Conservation (phyloP, 2,113 vertebrate genomes). For the Grallaria varia region DNA sequence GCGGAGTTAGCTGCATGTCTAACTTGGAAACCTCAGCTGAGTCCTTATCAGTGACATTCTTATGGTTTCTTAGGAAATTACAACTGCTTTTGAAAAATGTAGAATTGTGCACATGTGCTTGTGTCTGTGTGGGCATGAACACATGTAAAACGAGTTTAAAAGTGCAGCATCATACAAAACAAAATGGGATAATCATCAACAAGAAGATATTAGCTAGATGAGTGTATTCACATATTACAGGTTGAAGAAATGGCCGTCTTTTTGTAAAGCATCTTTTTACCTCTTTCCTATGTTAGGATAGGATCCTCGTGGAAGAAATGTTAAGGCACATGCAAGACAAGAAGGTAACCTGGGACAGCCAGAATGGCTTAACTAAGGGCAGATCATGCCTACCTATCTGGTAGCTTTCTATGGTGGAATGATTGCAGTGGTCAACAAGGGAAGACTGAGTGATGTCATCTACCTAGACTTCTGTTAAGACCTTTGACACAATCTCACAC, state of each 20-base stretch:
- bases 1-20: neutral
- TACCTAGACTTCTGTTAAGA: neutral
- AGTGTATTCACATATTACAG: neutral
- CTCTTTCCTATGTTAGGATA: neutral
- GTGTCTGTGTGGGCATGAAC: neutral
- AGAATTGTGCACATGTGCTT: neutral
- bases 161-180: neutral
- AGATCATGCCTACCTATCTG: neutral
- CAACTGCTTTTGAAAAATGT: neutral
- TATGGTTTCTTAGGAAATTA: neutral
- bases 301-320: neutral
- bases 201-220: neutral
- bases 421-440: fast-evolving
- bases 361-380: neutral
- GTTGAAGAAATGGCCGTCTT: neutral
- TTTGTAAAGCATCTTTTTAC: neutral
- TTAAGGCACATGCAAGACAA: neutral
- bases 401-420: neutral
- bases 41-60: neutral
- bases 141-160: neutral
- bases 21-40: neutral
- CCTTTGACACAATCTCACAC: neutral
- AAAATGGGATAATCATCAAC: neutral
- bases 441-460: neutral
- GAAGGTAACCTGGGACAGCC: neutral